Base-by-base conservation (phyloP, 2,797 vertebrate species). In the Crocidura indochinensis region DNA sequence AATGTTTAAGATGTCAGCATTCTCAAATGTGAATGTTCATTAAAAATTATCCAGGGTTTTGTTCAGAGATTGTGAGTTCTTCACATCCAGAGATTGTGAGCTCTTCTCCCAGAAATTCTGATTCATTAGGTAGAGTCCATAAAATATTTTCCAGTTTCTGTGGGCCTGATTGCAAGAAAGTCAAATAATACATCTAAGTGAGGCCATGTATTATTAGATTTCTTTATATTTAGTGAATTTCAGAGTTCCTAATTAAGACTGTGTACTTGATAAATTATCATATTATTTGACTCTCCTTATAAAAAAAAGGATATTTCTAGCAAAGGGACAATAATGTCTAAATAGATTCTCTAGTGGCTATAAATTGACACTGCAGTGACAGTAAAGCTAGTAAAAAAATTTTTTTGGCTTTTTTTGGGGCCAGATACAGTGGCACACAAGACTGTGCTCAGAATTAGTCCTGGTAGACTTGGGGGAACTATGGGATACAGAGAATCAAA, bases 11-110 rank as follows among this genome's bases (percentile, higher is more conserved):
- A 51, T 22, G 46, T 77, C 22, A 69, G 14, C 20, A 2, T 67
- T 90, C 67, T 85, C 47, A 79, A 47, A 87, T 68, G 65, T 88
- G 49, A 47, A 24, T 47, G 12, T 73, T 26, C 14, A n/a, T 86
- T 68, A 24, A 15, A 85, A 26, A 11, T 69, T 47, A 64, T 11
- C 29, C 26, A 29, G 38, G 4, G 68, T 46, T 12, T 85, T 91
- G n/a, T 20, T 82, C 49, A 73, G 14, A 51, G 49, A 51, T 51
- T 51, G 49, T 14, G 14, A 51, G 49, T 84, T n/a, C n/a, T 74
- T 1, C 8, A n/a, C 22, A 49, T 12, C 10, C 20, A 80, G 19
- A 69, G 19, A 73, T 64, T 53, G 14, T 79, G 31, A 10, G 38
- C 27, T 10, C 10, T 5, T 77, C 19, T 22, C 22, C 15, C 12